A percentile compares a stretch with the other conserved stretches of the same genome.
Conservation (phyloP, 30 jellyfish, hydroid and myxozoan genomes). For the Nemopilema nomurai region DNA sequence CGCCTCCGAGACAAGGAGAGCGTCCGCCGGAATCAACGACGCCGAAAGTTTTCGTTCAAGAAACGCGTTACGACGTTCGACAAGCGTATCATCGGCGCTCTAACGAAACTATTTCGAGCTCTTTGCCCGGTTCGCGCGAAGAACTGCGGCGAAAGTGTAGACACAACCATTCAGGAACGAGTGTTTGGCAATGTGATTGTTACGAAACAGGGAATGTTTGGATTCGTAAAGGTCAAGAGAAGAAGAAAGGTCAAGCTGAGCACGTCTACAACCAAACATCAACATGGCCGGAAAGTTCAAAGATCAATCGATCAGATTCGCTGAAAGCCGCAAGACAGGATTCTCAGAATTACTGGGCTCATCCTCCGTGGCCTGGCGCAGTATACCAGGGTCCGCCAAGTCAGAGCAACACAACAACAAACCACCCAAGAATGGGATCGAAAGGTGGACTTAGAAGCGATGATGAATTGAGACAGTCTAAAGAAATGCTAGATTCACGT, state of each 20-base stretch:
- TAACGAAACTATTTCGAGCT: slow-evolving; percentile 71
- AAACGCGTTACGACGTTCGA: slow-evolving; percentile 60
- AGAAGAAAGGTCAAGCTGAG: slow-evolving; percentile 1
- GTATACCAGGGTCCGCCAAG: no score
- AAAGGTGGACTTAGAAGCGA: slow-evolving; percentile 5
- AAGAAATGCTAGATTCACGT: slow-evolving; percentile 3
- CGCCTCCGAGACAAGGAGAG: slow-evolving; percentile 20
- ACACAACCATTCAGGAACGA: slow-evolving; percentile 57
- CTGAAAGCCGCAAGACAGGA: background rate
- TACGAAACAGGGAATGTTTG: slow-evolving; percentile 63
- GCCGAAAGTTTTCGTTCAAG: slow-evolving; percentile 72
- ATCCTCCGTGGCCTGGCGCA: background rate
- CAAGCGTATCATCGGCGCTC: slow-evolving; percentile 80
- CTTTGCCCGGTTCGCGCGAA: slow-evolving; percentile 59
- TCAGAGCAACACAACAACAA: background rate
- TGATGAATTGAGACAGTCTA: slow-evolving; percentile 24
- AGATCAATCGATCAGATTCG: background rate
- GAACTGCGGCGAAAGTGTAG: slow-evolving; percentile 24
- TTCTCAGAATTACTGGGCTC: background rate
- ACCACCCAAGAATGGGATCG: slow-evolving; percentile 23
- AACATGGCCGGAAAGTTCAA: slow-evolving; percentile 26
- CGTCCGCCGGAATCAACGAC: slow-evolving; percentile 49
- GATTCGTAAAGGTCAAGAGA: slow-evolving; percentile 36
- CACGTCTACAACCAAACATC: background rate
- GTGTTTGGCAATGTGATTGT: slow-evolving; percentile 73